Evolutionary conservation across 2,888 invertebrate genomes (phyloP), one percentile per base, ranked within the genome.

Genomic region (Cerastis rubricosa): DNA sequence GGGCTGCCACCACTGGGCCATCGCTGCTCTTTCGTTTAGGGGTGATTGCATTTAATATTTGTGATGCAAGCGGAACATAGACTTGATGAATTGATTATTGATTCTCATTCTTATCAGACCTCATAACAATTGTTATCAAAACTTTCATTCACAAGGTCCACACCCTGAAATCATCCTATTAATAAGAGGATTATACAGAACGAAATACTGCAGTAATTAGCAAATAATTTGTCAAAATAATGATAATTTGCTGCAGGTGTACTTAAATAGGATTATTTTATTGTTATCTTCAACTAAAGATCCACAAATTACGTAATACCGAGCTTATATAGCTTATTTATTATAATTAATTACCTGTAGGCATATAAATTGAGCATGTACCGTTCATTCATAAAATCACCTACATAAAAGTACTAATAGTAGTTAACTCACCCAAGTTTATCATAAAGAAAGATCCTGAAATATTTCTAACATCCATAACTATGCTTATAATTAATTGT

Each of bases 151-250:
- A 63, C 57, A 45, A 59, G 14, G 6, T 29, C 25, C 65, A 49
- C 65, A 25, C 66, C 69, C 45, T 67, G 29, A 72, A 81, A 77
- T 77, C 57, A 66, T 69, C 43, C 40, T 70, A 70, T 65, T 75
- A 29, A 7, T 57, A 71, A 47, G 43, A 70, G 29, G 25, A 73
- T 77, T 77, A 61, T 1, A 19, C 9, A 1, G 3, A 9, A 61
- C 1, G 19, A 22, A 61, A 61, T 59, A 17, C 66, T 51, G 49
- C 59, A 61, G 11, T 73, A 61, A 65, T 78, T 47, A 68, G 6
- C 17, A 45, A 35, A 61, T 40, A n/a, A 73, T 45, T 47, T 47
- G 45, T 61, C 19, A 67, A 63, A 71, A 75, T n/a, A 57, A 8
- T 22, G 54, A 70, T 47, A 45, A 47, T 57, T 25, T 25, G 45